Conservation (phyloP, 2,113 vertebrate genomes). For the Tangachromis dhanisi region DNA sequence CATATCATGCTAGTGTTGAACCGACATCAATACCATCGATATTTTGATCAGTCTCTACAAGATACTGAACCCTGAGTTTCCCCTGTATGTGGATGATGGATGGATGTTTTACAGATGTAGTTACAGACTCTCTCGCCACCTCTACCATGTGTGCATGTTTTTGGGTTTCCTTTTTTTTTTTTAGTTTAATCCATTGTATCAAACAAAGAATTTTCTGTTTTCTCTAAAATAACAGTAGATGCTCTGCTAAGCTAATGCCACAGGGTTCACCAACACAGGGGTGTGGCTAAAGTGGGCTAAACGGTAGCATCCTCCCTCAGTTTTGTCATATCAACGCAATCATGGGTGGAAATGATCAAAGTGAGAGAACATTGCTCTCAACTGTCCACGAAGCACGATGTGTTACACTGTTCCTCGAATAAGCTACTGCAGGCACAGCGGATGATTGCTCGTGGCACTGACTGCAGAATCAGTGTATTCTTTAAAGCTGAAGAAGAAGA, state of each 20-base stretch:
- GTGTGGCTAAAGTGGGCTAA: not conserved
- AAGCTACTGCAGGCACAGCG: not conserved
- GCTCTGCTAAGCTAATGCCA: not conserved
- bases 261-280: not conserved
- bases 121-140: not conserved
- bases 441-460: not conserved
- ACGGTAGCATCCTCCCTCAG: not conserved
- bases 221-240: not conserved
- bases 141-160: not conserved
- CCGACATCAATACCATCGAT: not conserved
- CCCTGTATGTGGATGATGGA: not conserved
- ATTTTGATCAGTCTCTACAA: not conserved
- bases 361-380: not conserved
- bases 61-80: not conserved
- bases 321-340: not conserved
- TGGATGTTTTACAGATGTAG: not conserved
- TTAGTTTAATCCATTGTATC: not conserved
- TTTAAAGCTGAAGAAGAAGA: not conserved
- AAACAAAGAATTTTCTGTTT: not conserved
- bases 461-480: not conserved
- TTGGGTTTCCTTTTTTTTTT: fast-evolving
- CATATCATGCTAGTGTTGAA: not conserved
- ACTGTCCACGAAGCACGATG: not conserved
- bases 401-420: not conserved
- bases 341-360: not conserved